phyloP scores from a whole-genome alignment of 2,888 invertebrate species.

The Chymomyza fuscimana region DNA sequence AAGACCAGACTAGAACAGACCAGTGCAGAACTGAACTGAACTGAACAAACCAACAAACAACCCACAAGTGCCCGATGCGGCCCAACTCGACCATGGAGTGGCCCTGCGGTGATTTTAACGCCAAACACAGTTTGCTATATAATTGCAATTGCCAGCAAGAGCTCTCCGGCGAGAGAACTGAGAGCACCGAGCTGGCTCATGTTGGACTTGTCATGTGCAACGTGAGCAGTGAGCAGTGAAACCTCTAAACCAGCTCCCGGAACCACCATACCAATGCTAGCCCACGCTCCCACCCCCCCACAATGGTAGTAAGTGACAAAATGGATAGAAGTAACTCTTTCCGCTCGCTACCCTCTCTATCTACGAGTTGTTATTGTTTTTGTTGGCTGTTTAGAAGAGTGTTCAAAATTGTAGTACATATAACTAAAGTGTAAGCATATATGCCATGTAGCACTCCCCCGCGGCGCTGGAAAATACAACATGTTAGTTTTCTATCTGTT shows the following conservation, averaged over 20 bases:
- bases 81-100: conserved; percentile 46
- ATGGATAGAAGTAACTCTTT: background rate
- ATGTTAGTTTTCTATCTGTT: conserved; percentile 10
- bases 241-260: background rate
- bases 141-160: conserved; percentile 57
- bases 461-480: conserved; percentile 2
- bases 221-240: conserved; percentile 9
- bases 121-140: conserved; percentile 60
- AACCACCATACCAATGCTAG: background rate
- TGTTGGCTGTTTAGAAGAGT: conserved; percentile 19
- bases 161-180: background rate
- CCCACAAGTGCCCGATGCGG: conserved; percentile 15
- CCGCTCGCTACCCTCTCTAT: background rate
- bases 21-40: conserved; percentile 22
- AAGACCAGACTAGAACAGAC: conserved; percentile 17
- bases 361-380: background rate
- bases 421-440: background rate
- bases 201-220: conserved; percentile 51
- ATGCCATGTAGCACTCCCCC: background rate
- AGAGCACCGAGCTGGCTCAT: conserved; percentile 26
- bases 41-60: conserved; percentile 23
- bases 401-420: conserved; percentile 17
- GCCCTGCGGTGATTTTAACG: conserved; percentile 61
- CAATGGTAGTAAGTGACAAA: background rate
- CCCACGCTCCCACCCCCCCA: too few relatives aligned